Conservation (phyloP, 2,888 invertebrate species). For the Diarsia rubi region DNA sequence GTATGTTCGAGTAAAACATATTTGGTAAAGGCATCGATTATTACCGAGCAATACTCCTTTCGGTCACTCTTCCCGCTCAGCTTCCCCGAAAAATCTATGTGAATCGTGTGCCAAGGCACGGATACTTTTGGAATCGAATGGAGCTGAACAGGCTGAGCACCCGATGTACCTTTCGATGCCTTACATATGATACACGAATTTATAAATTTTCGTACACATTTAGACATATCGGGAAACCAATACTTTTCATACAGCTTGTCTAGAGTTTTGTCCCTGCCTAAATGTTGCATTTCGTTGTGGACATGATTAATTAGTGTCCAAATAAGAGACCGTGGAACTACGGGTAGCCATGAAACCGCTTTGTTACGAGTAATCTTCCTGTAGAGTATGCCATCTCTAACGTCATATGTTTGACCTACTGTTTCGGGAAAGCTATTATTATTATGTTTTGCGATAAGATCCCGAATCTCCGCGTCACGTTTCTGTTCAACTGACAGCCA, state of each 20-base stretch:
- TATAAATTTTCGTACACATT: constrained; percentile 24
- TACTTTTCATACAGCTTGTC: constrained; percentile 34
- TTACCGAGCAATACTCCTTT: constrained; percentile 52
- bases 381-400: constrained; percentile 59
- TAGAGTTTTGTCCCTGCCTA: constrained; percentile 25
- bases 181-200: constrained; percentile 38
- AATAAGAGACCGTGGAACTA: constrained; percentile 58
- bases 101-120: constrained; percentile 28
- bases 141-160: constrained; percentile 25
- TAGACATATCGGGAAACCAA: constrained; percentile 38
- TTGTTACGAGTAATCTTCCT: constrained; percentile 63
- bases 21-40: constrained; percentile 67
- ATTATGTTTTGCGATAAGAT: constrained; percentile 47
- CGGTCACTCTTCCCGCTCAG: constrained; percentile 65
- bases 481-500: constrained; percentile 69
- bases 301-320: constrained; percentile 60
- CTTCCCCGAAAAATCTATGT: constrained; percentile 40
- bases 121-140: constrained; percentile 31
- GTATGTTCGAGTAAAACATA: constrained; percentile 61
- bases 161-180: constrained; percentile 36
- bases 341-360: constrained; percentile 57
- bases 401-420: constrained; percentile 61
- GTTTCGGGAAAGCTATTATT: constrained; percentile 23
- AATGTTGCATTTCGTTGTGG: constrained; percentile 17
- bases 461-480: constrained; percentile 59